Evolutionary conservation across 2,797 vertebrate species (phyloP).

Genomic region (Erethizon dorsatum): DNA sequence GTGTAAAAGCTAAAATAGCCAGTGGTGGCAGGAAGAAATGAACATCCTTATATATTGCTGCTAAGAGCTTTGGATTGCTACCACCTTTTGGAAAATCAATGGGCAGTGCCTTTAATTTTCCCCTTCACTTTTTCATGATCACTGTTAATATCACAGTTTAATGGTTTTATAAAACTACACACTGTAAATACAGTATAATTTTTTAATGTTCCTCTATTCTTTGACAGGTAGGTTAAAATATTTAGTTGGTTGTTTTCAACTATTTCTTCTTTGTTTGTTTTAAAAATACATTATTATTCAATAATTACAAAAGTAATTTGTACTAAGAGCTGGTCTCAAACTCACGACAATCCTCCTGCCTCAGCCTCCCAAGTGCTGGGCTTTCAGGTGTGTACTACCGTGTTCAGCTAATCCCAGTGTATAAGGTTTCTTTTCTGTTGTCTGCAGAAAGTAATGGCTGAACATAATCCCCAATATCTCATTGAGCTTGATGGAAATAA

Average conservation of each 20-base stretch:
- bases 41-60: background rate
- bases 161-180: background rate
- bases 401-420: background rate
- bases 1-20: background rate
- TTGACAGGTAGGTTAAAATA: background rate
- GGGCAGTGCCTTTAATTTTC: background rate
- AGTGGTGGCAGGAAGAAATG: background rate
- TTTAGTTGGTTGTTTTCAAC: background rate
- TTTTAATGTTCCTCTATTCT: background rate
- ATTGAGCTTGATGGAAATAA: slow-evolving; percentile 96
- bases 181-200: background rate
- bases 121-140: background rate
- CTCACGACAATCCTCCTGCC: background rate
- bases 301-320: background rate
- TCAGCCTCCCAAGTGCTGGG: background rate
- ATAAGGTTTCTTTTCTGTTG: slow-evolving; percentile 72
- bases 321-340: background rate
- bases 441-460: slow-evolving; percentile 93
- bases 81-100: background rate
- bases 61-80: background rate
- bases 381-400: background rate
- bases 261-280: background rate
- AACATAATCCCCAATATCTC: slow-evolving; percentile 91
- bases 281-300: background rate
- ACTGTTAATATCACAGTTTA: background rate